These are phyloP conservation scores for Luehdorfia chinensis DNA, from an alignment of 1,140 invertebrate genomes.

Conservation along the genomic window DNA sequence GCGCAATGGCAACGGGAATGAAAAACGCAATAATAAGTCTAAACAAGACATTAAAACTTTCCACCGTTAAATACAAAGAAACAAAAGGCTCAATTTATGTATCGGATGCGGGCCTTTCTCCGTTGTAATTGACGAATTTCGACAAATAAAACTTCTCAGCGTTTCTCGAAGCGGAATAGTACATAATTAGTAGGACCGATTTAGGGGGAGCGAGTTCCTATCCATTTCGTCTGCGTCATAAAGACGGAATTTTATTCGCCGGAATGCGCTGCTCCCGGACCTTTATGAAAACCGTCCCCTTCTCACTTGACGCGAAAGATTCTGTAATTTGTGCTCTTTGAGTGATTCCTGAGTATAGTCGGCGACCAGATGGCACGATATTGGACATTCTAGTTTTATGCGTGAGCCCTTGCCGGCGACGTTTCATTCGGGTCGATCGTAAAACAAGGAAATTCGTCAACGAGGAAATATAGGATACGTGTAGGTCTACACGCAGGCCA, in stretches of 20 bases:
- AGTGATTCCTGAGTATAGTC: constrained; percentile 61
- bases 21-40: no score
- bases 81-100: no score
- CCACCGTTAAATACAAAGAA: no score
- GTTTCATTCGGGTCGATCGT: constrained; percentile 28
- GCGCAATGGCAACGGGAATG: no score
- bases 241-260: constrained; percentile 55
- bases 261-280: constrained; percentile 31
- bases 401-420: constrained; percentile 33
- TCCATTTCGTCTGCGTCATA: constrained; percentile 26
- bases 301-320: constrained; percentile 37
- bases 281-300: constrained; percentile 60
- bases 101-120: no score
- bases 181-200: constrained; percentile 50
- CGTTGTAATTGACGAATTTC: no score
- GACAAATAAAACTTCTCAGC: constrained; percentile 42
- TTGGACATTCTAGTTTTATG: constrained; percentile 62
- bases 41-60: no score
- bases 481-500: constrained; percentile 1
- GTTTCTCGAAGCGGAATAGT: constrained; percentile 32
- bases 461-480: constrained; percentile 16
- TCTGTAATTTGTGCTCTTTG: constrained; percentile 56
- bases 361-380: constrained; percentile 63
- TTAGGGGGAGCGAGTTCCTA: constrained; percentile 24
- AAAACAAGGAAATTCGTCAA: constrained; percentile 43